Base-by-base conservation (phyloP, 1,140 invertebrate species). In the Stegodyphus mimosarum region DNA sequence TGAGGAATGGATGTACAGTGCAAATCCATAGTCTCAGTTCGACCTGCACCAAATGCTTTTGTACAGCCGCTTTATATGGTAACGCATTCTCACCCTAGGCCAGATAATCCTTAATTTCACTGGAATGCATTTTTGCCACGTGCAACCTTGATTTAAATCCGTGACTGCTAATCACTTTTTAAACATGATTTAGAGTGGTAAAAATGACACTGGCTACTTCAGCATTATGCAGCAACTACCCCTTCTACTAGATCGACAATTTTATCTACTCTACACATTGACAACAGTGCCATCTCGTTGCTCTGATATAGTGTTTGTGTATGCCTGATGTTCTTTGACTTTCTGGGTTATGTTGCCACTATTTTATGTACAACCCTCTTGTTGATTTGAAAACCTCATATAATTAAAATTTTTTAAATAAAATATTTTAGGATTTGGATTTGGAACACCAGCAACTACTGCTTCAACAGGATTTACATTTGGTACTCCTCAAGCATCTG, bases 101-200 rank as follows among this genome's bases (percentile, higher is more conserved):
- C 66, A 69, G 9, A 69, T 69, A 69, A 69, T 69, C 66, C 6
- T 18, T 69, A 17, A 69, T 69, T 13, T 2, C 66, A 6, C 17
- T 69, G 9, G 1, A 9, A 2, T 48, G 33, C 6, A 6, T 69
- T 69, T 69, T 69, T 33, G 66, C n/a, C 66, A 69, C 17, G 66
- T 1, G 66, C 17, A 9, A 69, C 66, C 2, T 60, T 60, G 1
- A 60, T 60, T 55, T 55, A 55, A 10, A 60, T 33, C 33, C 55
- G 5, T 60, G 66, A 69, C 66, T 48, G 66, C 66, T 69, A n/a
- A 69, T 69, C 66, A 69, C 10, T n/a, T 69, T 69, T 69, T 17
- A 69, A 69, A 69, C 66, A 17, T 69, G 66, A n/a, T 69, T 69
- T 69, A 69, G 1, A 69, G 66, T 5, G 5, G 66, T 48, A 69